Percentiles rank a stretch among this genome's conserved stretches.
Conservation (phyloP, 2,113 vertebrate species). For the Eublepharis macularius region DNA sequence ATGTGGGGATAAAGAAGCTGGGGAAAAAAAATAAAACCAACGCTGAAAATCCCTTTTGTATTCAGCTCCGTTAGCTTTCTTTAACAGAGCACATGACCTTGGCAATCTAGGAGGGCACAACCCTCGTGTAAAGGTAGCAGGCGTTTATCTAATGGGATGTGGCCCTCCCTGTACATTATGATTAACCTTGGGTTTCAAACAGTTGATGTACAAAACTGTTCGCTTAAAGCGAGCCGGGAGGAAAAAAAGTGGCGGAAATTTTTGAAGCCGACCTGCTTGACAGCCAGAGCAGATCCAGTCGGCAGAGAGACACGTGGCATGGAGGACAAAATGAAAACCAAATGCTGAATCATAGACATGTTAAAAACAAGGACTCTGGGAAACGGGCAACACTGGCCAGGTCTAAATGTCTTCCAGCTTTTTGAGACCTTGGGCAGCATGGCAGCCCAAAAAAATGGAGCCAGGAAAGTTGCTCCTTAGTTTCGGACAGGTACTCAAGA, state of each 20-base stretch:
- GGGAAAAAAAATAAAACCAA: not conserved
- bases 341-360: not conserved
- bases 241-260: not conserved
- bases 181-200: slow-evolving; percentile 24
- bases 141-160: not conserved
- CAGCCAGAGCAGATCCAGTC: not conserved
- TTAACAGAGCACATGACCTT: slow-evolving; percentile 3
- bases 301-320: not conserved
- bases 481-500: no score
- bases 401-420: not conserved
- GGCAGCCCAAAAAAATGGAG: not conserved
- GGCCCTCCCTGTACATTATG: slow-evolving; percentile 13
- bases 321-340: not conserved
- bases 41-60: slow-evolving; percentile 2
- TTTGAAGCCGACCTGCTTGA: not conserved
- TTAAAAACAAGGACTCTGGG: not conserved
- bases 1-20: slow-evolving; percentile 13
- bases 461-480: not conserved
- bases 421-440: no score
- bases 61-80: slow-evolving; percentile 43
- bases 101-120: slow-evolving; percentile 4
- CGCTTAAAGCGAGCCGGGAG: not conserved
- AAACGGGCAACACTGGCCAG: not conserved
- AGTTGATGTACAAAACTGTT: slow-evolving; percentile 8
- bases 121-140: not conserved